Percentiles rank a stretch among this genome's conserved stretches.
Evolutionary conservation across 2,888 invertebrate genomes (phyloP).

Genomic region (Coecobrya sp.): DNA sequence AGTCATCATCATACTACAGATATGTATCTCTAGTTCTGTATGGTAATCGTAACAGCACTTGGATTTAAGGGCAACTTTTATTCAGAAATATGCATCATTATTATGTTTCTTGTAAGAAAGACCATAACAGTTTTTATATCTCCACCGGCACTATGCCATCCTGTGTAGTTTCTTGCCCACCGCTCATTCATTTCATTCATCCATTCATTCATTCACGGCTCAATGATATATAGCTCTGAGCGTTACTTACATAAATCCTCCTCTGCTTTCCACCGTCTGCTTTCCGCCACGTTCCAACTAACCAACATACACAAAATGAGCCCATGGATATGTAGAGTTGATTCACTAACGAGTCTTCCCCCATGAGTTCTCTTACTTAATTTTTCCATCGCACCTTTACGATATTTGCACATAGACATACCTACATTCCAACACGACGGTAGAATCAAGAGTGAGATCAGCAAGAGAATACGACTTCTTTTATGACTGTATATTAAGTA

Average conservation of each 20-base stretch:
- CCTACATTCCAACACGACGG: neutral
- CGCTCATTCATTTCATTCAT: conserved; percentile 72
- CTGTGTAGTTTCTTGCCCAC: neutral
- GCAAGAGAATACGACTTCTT: conserved; percentile 7
- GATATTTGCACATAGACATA: neutral
- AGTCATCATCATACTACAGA: conserved; percentile 9
- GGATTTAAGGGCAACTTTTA: neutral
- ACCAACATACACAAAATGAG: conserved; percentile 13
- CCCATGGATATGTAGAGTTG: conserved; percentile 39
- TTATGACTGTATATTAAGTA: neutral
- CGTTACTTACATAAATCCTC: conserved; percentile 76
- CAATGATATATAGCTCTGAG: conserved; percentile 77
- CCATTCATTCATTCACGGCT: conserved; percentile 60
- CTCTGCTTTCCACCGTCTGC: conserved; percentile 17
- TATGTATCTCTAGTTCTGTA: neutral
- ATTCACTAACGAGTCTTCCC: conserved; percentile 72
- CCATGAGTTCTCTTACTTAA: conserved; percentile 61
- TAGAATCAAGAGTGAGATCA: neutral
- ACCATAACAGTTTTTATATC: neutral
- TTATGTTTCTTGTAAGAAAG: neutral
- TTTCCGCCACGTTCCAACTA: neutral
- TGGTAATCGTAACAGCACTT: neutral
- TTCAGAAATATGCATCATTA: neutral
- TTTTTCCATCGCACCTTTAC: conserved; percentile 55
- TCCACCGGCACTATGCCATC: neutral